Conservation (phyloP, 2,113 vertebrate genomes). For the Speoplatyrhinus poulsoni region DNA sequence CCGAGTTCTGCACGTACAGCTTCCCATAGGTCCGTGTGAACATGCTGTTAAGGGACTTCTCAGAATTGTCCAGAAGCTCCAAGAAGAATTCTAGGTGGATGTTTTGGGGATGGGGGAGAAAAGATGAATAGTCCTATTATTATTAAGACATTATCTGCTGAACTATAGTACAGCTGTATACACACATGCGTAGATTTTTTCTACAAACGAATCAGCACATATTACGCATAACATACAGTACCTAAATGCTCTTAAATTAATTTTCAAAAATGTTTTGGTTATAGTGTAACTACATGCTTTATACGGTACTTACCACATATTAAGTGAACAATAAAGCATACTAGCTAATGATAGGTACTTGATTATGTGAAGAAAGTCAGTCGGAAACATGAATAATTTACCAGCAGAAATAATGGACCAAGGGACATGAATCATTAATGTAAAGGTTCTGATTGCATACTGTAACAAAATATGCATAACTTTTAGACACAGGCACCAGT, state of each 20-base stretch:
- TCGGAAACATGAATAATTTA: conserved; percentile 68
- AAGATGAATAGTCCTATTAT: conserved; percentile 5
- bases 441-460: conserved; percentile 68
- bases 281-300: conserved; percentile 21
- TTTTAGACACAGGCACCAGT: conserved; percentile 60
- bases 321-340: conserved; percentile 29
- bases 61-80: conserved; percentile 92
- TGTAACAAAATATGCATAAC: conserved; percentile 68
- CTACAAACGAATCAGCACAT: neutral
- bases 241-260: neutral
- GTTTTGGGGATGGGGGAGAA: conserved; percentile 13
- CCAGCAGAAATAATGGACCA: conserved; percentile 63
- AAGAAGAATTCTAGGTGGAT: conserved; percentile 88
- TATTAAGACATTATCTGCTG: conserved; percentile 12
- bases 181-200: too few species aligned
- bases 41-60: conserved; percentile 92
- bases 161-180: conserved; percentile 12
- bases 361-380: conserved; percentile 58
- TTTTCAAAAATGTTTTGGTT: neutral
- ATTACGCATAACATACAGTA: neutral
- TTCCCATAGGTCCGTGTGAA: conserved; percentile 91
- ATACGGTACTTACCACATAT: conserved; percentile 15
- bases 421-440: conserved; percentile 72
- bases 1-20: conserved; percentile 93
- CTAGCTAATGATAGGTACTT: conserved; percentile 45